These are phyloP conservation scores for Vandiemenella viatica DNA, from an alignment of 2,888 invertebrate species.

Conservation along the genomic window DNA sequence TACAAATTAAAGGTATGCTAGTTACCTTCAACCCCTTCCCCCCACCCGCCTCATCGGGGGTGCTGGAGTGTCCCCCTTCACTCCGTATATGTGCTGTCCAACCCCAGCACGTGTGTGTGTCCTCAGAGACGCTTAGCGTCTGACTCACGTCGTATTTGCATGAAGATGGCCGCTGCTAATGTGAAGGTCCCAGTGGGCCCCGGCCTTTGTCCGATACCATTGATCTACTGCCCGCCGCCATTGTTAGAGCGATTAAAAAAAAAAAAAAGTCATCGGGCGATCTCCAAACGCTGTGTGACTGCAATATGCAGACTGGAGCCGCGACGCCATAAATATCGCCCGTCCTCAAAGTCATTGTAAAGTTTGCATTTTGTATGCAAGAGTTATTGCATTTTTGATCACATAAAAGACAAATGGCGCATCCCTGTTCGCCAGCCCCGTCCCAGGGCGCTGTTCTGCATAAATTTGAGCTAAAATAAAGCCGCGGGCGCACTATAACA, in stretches of 20 bases:
- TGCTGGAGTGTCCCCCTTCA: too few relatives aligned
- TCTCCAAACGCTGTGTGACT: constrained; percentile 1
- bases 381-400: constrained; percentile 14
- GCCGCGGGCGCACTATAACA: too few relatives aligned
- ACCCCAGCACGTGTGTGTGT: too few relatives aligned
- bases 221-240: constrained; percentile 4
- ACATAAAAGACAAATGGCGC: constrained; percentile 10
- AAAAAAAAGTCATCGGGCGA: constrained; percentile 1
- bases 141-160: constrained; percentile 8
- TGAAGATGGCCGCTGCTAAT: constrained; percentile 6
- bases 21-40: too few relatives aligned
- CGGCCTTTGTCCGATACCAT: constrained; percentile 5
- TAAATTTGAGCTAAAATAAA: too few relatives aligned
- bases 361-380: constrained; percentile 9
- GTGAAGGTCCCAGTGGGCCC: neutral
- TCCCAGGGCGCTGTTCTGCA: neutral
- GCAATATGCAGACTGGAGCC: constrained; percentile 5
- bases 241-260: constrained; percentile 9
- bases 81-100: too few relatives aligned
- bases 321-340: constrained; percentile 4
- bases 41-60: too few relatives aligned
- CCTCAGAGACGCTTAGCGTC: too few relatives aligned
- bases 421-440: neutral
- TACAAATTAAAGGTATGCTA: too few relatives aligned
- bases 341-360: constrained; percentile 2